Evolutionary conservation across 2,888 invertebrate species (phyloP).

Genomic region (Acanthosepion esculentum): DNA sequence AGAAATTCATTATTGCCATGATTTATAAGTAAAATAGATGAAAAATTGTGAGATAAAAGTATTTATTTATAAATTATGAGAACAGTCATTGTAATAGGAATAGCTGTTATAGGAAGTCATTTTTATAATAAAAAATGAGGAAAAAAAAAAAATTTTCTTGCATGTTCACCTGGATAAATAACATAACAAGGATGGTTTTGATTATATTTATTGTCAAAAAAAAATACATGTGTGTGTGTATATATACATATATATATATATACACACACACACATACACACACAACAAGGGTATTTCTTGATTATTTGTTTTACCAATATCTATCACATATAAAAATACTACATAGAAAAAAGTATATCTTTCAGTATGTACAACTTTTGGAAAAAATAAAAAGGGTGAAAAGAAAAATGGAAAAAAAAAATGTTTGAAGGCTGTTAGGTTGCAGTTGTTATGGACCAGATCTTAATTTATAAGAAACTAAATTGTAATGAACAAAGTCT

Average conservation of each 20-base stretch:
- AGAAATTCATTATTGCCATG: too few species aligned
- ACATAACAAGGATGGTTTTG: not conserved
- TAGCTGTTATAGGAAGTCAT: too few species aligned
- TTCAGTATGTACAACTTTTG: constrained; percentile 34
- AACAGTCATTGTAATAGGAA: too few species aligned
- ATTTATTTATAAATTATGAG: too few species aligned
- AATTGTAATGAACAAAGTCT: not conserved
- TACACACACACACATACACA: not conserved
- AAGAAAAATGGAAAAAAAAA: not conserved
- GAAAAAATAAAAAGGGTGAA: not conserved
- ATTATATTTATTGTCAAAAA: constrained; percentile 45
- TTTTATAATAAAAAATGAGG: too few species aligned
- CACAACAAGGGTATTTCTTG: not conserved
- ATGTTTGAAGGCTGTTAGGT: not conserved
- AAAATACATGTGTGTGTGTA: not conserved
- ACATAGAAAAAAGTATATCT: constrained; percentile 44
- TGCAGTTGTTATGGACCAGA: not conserved
- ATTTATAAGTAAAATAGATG: too few species aligned
- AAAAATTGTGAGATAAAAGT: too few species aligned
- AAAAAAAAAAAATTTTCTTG: too few species aligned
- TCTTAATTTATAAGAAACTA: not conserved
- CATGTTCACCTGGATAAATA: not conserved
- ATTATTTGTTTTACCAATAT: not conserved
- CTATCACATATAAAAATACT: constrained; percentile 44
- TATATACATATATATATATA: not conserved